Evolutionary conservation across 37 sponge, comb jelly and placozoan species (phyloP), one percentile per base, ranked within the genome.

Genomic region (Crambe crambe): DNA sequence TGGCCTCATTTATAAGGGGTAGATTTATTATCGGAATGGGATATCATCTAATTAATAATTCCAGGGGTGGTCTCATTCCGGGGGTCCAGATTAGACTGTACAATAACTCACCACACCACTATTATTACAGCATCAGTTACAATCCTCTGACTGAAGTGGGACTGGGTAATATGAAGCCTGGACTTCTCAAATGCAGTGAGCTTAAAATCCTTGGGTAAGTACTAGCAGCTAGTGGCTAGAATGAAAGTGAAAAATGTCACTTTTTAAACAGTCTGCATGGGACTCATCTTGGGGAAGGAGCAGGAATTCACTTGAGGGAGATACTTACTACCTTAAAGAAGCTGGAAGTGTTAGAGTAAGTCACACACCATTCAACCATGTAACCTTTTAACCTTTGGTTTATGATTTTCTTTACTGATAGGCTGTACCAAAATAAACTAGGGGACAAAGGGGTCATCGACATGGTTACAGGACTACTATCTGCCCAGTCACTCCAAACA

Each of bases 191-290:
- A 30, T 70, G 72, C 37, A 29, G 29, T 18, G 27, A 80, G 9
- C 38, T 80, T 35, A 51, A 70, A 37, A 68, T 69, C 31, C 73
- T 80, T 31, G 81, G 81, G 81, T 80, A 80, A 30, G 81, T 22
- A 22, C 25, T 47, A 47, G 12, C 51, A 47, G 51, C 51, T 47
- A 47, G 51, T 47, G 6, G 6, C 6, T 47, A 6, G 6, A 12
- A 47, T 47, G 12, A 15, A 47, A 47, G 10, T 54, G 56, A 54
- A 20, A 54, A 54, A 10, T 68, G 70, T 8, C 8, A 9, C 23
- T 68, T 12, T 9, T 72, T 29, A 72, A 37, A 10, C 65, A 80
- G 81, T 0, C 37, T 80, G 8, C 81, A 71, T 27, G 63, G 71
- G 1, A 70, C 71, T 10, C 23, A 26, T n/a, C 29, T 80, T 8